Base-by-base conservation (phyloP, 1,140 invertebrate genomes). In the Scaptomyza montana region DNA sequence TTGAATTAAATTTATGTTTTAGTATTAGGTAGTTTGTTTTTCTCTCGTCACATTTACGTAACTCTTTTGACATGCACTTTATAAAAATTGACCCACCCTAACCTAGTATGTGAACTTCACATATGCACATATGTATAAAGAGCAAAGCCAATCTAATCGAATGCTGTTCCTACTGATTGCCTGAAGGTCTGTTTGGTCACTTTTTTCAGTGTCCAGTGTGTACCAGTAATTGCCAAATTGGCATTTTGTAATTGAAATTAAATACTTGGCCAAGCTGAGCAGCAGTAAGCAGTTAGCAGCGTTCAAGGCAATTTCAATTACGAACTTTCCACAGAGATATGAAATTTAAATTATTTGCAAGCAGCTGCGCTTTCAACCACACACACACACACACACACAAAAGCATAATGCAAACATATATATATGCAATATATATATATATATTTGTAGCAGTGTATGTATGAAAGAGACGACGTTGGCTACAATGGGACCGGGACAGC, bases 291-390 rank as follows among this genome's bases (percentile, higher is more conserved):
- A 46, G 51, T 55, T 47, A 25, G 62, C 30, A 25, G 45, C 55
- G 49, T 53, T 21, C 50, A 74, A 54, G 63, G 68, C 64, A 63
- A 77, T 82, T 86, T 77, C 82, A 86, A 86, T 86, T 87, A 86
- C 75, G 57, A 86, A 87, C 75, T 82, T 86, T 82, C 51, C 51
- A 36, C 64, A 75, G 30, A 78, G 72, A 87, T 89, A 87, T 86
- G 65, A 87, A 86, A 86, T 86, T 86, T 77, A 86, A 86, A 86
- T 86, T 72, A 89, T 82, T 89, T 70, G 72, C 78, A 79, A 61
- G 73, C 82, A 86, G 82, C 82, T 86, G 82, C 54, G 78, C 64
- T 53, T 47, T 47, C 56, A 45, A 62, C 50, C n/a, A n/a, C n/a
- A 45, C 56, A 25, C 54, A 45, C 43, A 47, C 41, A 45, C 43